Percentiles rank a stretch among this genome's conserved stretches.
phyloP scores from a whole-genome alignment of 2,888 invertebrate species.

The Rhagophthalmus giganteus region DNA sequence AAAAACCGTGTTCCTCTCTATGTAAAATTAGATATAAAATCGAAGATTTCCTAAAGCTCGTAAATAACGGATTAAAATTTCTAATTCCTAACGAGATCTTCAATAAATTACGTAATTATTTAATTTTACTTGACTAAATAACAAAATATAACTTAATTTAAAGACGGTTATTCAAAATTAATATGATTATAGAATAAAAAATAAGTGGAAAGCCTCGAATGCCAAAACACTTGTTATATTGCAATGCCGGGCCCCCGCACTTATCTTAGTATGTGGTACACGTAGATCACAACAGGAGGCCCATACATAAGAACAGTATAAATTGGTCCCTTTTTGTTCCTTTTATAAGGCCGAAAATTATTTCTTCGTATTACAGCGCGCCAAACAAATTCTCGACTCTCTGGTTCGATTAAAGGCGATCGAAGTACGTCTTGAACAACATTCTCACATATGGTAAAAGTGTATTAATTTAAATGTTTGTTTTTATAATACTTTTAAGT shows the following conservation, averaged over 20 bases:
- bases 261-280: constrained; percentile 31
- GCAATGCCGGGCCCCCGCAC: constrained; percentile 25
- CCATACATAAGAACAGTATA: constrained; percentile 26
- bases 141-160: background rate
- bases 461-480: constrained; percentile 24
- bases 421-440: constrained; percentile 1
- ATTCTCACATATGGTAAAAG: constrained; percentile 19
- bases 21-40: background rate
- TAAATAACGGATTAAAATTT: background rate
- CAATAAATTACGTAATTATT: background rate
- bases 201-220: constrained; percentile 10
- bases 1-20: background rate
- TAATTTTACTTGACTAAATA: background rate
- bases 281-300: constrained; percentile 30
- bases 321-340: constrained; percentile 24
- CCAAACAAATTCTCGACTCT: constrained; percentile 2
- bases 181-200: constrained; percentile 1
- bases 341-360: constrained; percentile 27
- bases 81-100: background rate
- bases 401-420: background rate
- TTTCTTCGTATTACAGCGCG: constrained; percentile 15
- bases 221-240: constrained; percentile 32
- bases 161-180: background rate
- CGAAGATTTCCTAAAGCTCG: background rate
- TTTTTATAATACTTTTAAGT: constrained; percentile 16